phyloP scores from a whole-genome alignment of 1,140 invertebrate genomes.

The Dendroctonus ponderosae region DNA sequence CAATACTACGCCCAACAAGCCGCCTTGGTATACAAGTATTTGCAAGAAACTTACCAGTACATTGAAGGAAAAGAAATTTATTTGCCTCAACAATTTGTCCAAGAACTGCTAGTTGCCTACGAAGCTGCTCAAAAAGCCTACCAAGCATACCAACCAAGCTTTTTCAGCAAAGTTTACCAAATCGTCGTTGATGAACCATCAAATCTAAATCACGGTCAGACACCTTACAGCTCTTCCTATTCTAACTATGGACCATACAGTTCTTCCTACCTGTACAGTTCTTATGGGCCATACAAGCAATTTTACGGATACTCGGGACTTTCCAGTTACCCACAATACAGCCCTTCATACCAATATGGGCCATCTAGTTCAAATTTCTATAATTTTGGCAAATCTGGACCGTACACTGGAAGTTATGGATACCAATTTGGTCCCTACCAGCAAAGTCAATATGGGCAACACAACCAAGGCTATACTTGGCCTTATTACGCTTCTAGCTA shows the following conservation, averaged over 20 bases:
- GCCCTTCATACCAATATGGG: slow-evolving; percentile 4
- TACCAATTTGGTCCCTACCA: no score
- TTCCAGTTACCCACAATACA: slow-evolving; percentile 2
- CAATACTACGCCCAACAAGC: slow-evolving; percentile 9
- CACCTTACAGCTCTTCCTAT: slow-evolving; percentile 4
- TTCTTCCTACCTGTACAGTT: slow-evolving; percentile 6
- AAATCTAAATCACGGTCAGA: neutral
- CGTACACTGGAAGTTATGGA: neutral
- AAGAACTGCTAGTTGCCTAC: slow-evolving; percentile 19
- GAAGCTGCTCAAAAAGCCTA: slow-evolving; percentile 2
- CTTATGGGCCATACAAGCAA: neutral
- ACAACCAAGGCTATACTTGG: no score
- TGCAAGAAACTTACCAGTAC: slow-evolving; percentile 18
- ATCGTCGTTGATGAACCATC: no score
- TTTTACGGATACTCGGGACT: slow-evolving; percentile 9
- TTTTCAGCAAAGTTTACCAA: no score
- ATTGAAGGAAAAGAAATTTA: slow-evolving; percentile 3
- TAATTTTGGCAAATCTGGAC: slow-evolving; percentile 3
- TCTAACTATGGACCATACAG: slow-evolving; percentile 14
- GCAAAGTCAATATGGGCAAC: no score
- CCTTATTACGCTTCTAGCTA: no score
- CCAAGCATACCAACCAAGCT: neutral
- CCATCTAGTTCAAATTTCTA: neutral
- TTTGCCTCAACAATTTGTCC: slow-evolving; percentile 4
- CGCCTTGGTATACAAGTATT: no score